Evolutionary conservation across 2,888 invertebrate species (phyloP).

Genomic region (Pristionchus fissidentatus): DNA sequence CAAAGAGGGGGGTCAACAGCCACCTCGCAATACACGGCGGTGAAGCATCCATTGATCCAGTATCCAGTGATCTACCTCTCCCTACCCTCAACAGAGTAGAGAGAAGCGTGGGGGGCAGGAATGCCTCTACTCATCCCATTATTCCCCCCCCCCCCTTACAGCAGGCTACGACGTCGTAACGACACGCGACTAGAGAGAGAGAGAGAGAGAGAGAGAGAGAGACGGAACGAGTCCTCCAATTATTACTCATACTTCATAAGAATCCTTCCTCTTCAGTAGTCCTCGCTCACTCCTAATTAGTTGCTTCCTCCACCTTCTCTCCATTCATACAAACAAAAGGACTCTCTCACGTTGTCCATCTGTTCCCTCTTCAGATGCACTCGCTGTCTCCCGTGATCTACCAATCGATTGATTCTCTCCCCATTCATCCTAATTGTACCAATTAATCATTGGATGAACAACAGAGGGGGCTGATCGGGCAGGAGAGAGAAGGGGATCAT

Average conservation of each 20-base stretch:
- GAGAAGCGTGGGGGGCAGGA: not conserved
- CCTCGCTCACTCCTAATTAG: conserved; percentile 2
- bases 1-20: not conserved
- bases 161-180: conserved; percentile 14
- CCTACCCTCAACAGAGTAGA: not conserved
- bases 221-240: not conserved
- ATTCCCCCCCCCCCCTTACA: conserved; percentile 36
- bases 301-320: conserved; percentile 1
- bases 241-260: too few species aligned
- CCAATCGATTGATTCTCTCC: not conserved
- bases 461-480: not conserved
- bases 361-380: not conserved
- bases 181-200: conserved; percentile 11
- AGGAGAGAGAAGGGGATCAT: conserved; percentile 11
- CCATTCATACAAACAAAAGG: conserved; percentile 43
- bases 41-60: too few species aligned
- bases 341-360: conserved; percentile 16
- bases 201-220: not conserved
- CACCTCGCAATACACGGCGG: not conserved
- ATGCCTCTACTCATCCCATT: not conserved
- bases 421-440: not conserved
- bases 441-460: conserved; percentile 15
- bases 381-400: not conserved
- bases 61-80: not conserved
- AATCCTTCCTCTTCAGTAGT: conserved; percentile 9